Evolutionary conservation across 2,113 vertebrate genomes (phyloP).

Genomic region (Chloroceryle aenea): DNA sequence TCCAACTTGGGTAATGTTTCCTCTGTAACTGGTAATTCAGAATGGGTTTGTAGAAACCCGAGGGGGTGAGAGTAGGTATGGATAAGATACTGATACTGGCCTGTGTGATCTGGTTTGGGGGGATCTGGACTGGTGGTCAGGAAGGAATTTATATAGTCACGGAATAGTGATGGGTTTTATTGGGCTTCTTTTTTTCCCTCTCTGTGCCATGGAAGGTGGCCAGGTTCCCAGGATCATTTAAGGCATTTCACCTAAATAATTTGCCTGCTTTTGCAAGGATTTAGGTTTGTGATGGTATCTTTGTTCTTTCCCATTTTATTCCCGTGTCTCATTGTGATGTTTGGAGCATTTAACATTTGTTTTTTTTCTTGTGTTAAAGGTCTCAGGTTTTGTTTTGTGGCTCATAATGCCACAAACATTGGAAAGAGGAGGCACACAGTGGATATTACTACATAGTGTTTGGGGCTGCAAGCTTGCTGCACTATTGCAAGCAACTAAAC

Average conservation of each 20-base stretch:
- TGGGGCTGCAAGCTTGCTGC: neutral
- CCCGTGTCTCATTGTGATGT: neutral
- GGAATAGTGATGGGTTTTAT: neutral
- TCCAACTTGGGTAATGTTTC: too few species aligned
- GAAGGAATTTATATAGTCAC: neutral
- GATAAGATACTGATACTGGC: neutral
- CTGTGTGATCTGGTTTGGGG: neutral
- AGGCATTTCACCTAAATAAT: neutral
- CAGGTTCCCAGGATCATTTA: neutral
- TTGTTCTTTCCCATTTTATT: neutral
- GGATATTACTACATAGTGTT: neutral
- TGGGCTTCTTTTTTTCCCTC: neutral
- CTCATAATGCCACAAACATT: fast-evolving
- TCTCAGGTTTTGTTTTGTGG: neutral
- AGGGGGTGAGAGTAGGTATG: neutral
- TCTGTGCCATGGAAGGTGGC: neutral
- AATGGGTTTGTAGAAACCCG: neutral
- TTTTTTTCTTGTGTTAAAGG: neutral
- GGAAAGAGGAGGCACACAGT: neutral
- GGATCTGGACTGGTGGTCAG: neutral
- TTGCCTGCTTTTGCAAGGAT: neutral
- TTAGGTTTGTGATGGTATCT: neutral
- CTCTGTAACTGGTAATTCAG: neutral
- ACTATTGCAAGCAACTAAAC: neutral
- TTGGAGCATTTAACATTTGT: neutral